Conservation (phyloP, 2,113 vertebrate genomes). For the Psophia crepitans region DNA sequence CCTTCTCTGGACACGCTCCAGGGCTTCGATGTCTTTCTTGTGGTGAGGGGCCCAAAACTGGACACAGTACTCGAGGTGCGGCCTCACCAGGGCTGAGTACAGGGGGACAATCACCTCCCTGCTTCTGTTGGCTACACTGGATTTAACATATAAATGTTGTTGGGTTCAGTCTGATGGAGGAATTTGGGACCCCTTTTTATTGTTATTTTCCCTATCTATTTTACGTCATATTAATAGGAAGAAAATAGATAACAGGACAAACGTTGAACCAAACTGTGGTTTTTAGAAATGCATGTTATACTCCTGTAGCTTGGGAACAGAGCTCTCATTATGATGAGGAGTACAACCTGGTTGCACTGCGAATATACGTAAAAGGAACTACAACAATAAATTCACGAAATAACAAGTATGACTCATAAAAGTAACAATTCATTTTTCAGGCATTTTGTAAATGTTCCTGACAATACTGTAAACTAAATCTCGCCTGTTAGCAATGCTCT, state of each 20-base stretch:
- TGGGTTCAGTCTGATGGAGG: background rate
- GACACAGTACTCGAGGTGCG: too few species aligned
- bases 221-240: background rate
- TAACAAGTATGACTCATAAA: conserved; percentile 6
- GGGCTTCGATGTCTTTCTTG: too few species aligned
- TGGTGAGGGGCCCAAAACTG: too few species aligned
- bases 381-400: background rate
- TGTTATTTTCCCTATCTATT: background rate
- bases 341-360: background rate
- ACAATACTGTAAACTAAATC: background rate
- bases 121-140: too few species aligned
- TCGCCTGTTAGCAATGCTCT: background rate
- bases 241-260: conserved; percentile 7
- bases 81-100: too few species aligned
- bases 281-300: background rate
- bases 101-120: too few species aligned
- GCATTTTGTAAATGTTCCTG: background rate
- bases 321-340: background rate
- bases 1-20: too few species aligned
- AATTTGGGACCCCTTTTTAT: background rate
- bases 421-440: background rate
- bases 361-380: background rate
- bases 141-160: background rate
- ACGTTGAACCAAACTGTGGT: background rate
- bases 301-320: background rate